phyloP scores from a whole-genome alignment of 2,797 vertebrate genomes.

The Catamblyrhynchus diadema region DNA sequence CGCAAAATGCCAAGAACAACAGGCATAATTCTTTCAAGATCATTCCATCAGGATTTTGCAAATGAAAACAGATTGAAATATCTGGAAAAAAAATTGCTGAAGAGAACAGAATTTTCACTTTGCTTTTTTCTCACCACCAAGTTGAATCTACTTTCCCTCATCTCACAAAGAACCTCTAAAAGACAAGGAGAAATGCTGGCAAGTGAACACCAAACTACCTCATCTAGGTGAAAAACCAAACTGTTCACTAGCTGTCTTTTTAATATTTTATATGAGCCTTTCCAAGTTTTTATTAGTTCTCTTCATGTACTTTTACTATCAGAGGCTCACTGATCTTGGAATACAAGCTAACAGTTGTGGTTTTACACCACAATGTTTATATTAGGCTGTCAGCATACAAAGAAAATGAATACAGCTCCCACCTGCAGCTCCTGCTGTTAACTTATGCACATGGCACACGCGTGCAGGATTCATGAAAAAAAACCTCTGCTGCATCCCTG shows the following conservation, averaged over 20 bases:
- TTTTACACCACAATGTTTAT: slow-evolving; percentile 53
- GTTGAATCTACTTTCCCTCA: background rate
- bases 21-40: slow-evolving; percentile 70
- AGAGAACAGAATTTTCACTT: slow-evolving; percentile 64
- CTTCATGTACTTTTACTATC: slow-evolving; percentile 8
- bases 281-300: background rate
- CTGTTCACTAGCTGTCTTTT: background rate
- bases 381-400: slow-evolving; percentile 9
- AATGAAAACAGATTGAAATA: slow-evolving; percentile 68
- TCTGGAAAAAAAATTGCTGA: slow-evolving; percentile 44
- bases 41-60: slow-evolving; percentile 64
- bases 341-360: slow-evolving; percentile 38
- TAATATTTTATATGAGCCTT: background rate
- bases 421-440: slow-evolving; percentile 24
- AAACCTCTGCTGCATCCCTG: background rate
- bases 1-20: slow-evolving; percentile 74
- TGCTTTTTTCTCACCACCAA: slow-evolving; percentile 23
- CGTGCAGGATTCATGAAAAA: background rate
- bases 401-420: slow-evolving; percentile 30
- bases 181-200: background rate
- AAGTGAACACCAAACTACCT: background rate
- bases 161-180: slow-evolving; percentile 14
- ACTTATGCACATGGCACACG: background rate
- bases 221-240: background rate
- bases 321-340: slow-evolving; percentile 28